Base-by-base conservation (phyloP, 2,797 vertebrate species). In the Bradypus variegatus region DNA sequence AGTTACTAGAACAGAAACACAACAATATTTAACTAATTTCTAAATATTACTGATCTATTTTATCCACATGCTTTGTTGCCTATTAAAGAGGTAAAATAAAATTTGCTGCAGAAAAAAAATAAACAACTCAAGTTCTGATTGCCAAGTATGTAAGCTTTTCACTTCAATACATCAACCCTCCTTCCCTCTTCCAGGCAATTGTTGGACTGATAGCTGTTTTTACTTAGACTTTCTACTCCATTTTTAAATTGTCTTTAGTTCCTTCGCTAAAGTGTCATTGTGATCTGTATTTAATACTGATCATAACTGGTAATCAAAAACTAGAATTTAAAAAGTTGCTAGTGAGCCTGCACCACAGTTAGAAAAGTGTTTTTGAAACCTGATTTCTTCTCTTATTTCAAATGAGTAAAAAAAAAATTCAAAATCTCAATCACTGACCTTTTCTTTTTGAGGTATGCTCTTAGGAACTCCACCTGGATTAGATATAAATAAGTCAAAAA, bases 351-450 rank as follows among this genome's bases (percentile, higher is more conserved):
- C 2, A 58, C 27, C n/a, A 69, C 18, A 55, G 53, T 53, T 38
- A 64, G 72, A 62, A 86, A 85, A 81, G 55, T 62, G 83, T 87
- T 93, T 93, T 95, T 91, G 19, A 86, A 69, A 83, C 41, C 3
- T 36, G 33, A 89, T 80, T 91, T 89, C 13, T 38, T 48, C 38
- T 73, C 45, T 53, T 79, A 80, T 91, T 95, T 82, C 58, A 89
- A 67, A 65, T n/a, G 55, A 92, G 14, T 78, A 14, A 70, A 73
- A 72, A 64, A 87, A 89, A 62, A 14, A 23, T 75, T 48, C 60
- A 81, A 78, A 93, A 36, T 80, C 50, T 48, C 48, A 79, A 76
- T 78, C 6, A 45, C 21, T 60, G 53, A 31, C 38, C 70, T 93
- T 77, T 87, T 73, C 85, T 73, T 65, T 38, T 82, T 48, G 45